Percentiles rank a stretch among this genome's conserved stretches.
These are phyloP conservation scores for Ranitomeya imitator DNA, from an alignment of 2,113 vertebrate genomes.

Conservation along the genomic window DNA sequence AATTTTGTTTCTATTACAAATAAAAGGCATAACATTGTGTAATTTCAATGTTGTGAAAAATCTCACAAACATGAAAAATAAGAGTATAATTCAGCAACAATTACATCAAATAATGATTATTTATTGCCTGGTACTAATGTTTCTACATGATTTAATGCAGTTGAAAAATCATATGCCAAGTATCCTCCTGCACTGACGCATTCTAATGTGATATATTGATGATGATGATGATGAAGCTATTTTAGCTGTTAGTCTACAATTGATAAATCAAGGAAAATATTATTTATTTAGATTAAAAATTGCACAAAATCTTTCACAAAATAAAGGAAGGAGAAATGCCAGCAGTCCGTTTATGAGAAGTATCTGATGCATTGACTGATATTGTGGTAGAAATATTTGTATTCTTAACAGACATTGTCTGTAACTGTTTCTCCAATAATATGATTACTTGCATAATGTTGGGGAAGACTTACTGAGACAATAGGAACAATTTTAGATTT, in stretches of 20 bases:
- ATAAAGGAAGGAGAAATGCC: neutral
- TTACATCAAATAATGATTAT: neutral
- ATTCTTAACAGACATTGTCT: constrained; percentile 13
- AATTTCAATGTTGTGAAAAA: neutral
- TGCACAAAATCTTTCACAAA: neutral
- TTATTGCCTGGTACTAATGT: neutral
- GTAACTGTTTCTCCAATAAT: constrained; percentile 11
- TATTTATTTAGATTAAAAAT: constrained; percentile 8
- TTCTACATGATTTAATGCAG: neutral
- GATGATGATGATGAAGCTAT: neutral
- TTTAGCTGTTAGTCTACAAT: neutral
- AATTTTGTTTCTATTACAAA: neutral
- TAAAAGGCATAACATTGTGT: neutral
- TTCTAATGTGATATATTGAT: constrained; percentile 18
- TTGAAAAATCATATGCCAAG: neutral
- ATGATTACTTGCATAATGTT: constrained; percentile 26
- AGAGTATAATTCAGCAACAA: neutral
- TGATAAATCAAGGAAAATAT: constrained; percentile 15
- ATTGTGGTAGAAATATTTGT: constrained; percentile 7
- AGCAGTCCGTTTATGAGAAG: neutral
- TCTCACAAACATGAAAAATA: neutral
- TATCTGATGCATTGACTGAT: neutral
- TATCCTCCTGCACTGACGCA: neutral
- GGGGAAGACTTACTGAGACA: constrained; percentile 51
- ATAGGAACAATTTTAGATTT: constrained; percentile 42